These are phyloP conservation scores for Tribolium castaneum DNA, from an alignment of 1,140 invertebrate genomes.

Conservation along the genomic window DNA sequence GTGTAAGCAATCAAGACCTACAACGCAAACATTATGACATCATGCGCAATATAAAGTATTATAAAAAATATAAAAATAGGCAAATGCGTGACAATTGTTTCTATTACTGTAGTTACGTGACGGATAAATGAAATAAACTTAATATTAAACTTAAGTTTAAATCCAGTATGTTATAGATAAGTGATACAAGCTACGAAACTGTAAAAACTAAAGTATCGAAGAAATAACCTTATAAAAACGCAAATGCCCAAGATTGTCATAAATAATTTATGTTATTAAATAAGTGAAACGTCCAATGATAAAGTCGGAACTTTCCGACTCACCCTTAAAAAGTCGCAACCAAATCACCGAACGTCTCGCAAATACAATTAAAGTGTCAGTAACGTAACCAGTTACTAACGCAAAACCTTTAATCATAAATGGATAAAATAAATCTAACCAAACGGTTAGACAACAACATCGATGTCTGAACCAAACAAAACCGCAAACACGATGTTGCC, in stretches of 20 bases:
- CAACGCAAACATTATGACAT: conserved; percentile 15
- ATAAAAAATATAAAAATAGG: conserved; percentile 13
- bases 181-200: conserved; percentile 21
- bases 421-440: not conserved
- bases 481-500: conserved; percentile 43
- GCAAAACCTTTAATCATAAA: not conserved
- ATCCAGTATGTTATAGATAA: conserved; percentile 13
- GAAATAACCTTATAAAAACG: conserved; percentile 4
- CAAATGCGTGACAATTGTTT: not conserved
- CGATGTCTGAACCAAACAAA: conserved; percentile 28
- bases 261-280: conserved; percentile 10
- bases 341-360: not conserved
- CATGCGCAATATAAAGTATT: conserved; percentile 4
- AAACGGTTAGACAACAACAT: not conserved
- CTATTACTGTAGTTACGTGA: not conserved
- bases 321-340: not conserved
- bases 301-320: not conserved
- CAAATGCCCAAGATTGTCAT: conserved; percentile 33
- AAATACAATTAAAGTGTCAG: conserved; percentile 21
- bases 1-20: conserved; percentile 23
- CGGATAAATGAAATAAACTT: not conserved
- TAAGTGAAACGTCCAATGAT: not conserved
- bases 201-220: not conserved
- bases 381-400: not conserved
- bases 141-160: conserved; percentile 29